These are phyloP conservation scores for Delichon dasypus DNA, from an alignment of 2,797 vertebrate genomes.

Conservation along the genomic window DNA sequence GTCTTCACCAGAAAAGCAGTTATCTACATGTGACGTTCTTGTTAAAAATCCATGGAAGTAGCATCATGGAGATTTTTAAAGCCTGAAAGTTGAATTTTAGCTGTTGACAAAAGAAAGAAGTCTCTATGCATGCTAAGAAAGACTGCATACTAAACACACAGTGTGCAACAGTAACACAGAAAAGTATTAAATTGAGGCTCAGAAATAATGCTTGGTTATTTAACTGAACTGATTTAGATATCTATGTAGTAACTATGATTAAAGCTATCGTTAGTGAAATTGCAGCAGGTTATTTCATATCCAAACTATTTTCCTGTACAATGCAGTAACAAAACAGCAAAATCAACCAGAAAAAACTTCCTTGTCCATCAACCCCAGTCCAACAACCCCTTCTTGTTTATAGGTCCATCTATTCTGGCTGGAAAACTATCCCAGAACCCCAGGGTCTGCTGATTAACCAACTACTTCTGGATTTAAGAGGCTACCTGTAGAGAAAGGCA, in stretches of 20 bases:
- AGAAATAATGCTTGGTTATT: neutral
- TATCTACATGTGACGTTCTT: neutral
- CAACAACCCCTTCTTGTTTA: neutral
- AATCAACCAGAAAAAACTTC: neutral
- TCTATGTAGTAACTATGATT: neutral
- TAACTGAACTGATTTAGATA: neutral
- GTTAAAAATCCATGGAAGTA: neutral
- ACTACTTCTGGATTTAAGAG: neutral
- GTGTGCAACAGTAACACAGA: neutral
- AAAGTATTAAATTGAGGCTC: neutral
- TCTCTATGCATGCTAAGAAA: neutral
- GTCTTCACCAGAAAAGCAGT: neutral
- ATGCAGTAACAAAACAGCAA: neutral
- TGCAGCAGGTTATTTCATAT: neutral
- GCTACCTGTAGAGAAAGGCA: neutral
- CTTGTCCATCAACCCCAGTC: accelerated
- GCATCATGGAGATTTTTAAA: neutral
- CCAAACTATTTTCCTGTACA: neutral
- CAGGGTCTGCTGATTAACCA: neutral
- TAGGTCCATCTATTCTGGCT: neutral
- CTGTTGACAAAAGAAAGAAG: neutral
- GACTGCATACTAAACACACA: neutral
- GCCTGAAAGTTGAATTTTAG: neutral
- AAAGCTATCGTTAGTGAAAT: neutral
- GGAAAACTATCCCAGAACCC: neutral